Base-by-base conservation (phyloP, 2,113 vertebrate genomes). In the Butorides virescens region DNA sequence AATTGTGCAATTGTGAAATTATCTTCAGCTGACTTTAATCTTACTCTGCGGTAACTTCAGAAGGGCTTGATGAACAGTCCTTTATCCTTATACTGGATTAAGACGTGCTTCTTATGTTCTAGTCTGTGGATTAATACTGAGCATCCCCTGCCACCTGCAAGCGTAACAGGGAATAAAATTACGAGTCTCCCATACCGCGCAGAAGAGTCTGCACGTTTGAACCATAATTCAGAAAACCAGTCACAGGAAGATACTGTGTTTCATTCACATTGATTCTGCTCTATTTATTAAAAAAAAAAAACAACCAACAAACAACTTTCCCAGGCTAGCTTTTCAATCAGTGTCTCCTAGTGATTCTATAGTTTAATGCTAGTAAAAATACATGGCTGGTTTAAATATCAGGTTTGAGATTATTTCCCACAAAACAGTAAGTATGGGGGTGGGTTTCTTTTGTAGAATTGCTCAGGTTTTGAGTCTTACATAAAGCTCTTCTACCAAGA, bases 1-100 rank as follows among this genome's bases (percentile, higher is more conserved):
- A 94, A 65, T 74, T 81, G 26, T 92, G 37, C 47, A 80, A 19
- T 85, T 82, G 65, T 90, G 77, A 94, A 96, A 94, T 81, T 81
- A 63, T 90, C 62, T 96, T 85, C 77, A 81, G 30, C 63, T 90
- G 81, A 50, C 62, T 92, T 95, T 94, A 95, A 91, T 97, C 77
- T 89, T 81, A n/a, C 56, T 95, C 89, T 72, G 50, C 2, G 13
- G 58, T 82, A 72, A 52, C 84, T 96, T 96, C 56, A 68, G 73
- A 75, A 82, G 87, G 80, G 15, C 66, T 89, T 96, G 91, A 92
- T 91, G 62, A 93, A 34, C 72, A 88, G 72, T 55, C 27, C 89
- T 82, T 97, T 96, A 92, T 95, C 91, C 77, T 92, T 72, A 85
- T 13, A 75, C 56, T 72, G 85, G 73, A 90, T 95, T 96, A 95